Base-by-base conservation (phyloP, 2,797 vertebrate genomes). In the Paramormyrops hopkinsi region DNA sequence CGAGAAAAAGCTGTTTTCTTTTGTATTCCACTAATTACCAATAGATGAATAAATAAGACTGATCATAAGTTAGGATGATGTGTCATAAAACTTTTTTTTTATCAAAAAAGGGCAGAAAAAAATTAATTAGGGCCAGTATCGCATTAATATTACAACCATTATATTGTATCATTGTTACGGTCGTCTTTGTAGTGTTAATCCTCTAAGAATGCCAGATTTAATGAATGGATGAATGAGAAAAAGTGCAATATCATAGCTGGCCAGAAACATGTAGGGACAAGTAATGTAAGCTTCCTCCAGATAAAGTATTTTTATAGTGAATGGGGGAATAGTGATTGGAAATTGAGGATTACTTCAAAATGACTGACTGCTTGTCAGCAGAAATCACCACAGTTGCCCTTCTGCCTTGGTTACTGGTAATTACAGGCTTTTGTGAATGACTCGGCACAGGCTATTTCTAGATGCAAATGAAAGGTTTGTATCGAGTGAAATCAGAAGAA, bases 401-500 rank as follows among this genome's bases (percentile, higher is more conserved):
- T 91, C 90, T 88, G 73, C 91, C 89, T 91, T 90, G 73, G 92
- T 92, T 91, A 90, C 89, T 82, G 89, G 92, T 93, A 93, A 93
- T 93, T 93, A 91, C 83, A 90, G 91, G 86, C 92, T 92, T 91
- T 92, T 91, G 90, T 93, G 92, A 91, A 92, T 91, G 90, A 90
- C 88, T 89, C 41, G 92, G 91, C 8, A 54, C 91, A 89, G 73
- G 93, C 91, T 94, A 94, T 94, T 95, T 95, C 94, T 92, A 93
- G 94, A 94, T 93, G 94, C 93, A 95, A 92, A 95, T 95, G 92
- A 92, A 91, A 92, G 92, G 93, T 94, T 94, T 94, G 92, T 93
- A 94, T 94, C 90, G 90, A 92, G 88, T 88, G 90, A 89, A 93
- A 93, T 93, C 92, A 91, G 91, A 91, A 91, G 91, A 91, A 91